phyloP scores from a whole-genome alignment of 1,140 invertebrate genomes.

The Pseudobourletiella spinata region DNA sequence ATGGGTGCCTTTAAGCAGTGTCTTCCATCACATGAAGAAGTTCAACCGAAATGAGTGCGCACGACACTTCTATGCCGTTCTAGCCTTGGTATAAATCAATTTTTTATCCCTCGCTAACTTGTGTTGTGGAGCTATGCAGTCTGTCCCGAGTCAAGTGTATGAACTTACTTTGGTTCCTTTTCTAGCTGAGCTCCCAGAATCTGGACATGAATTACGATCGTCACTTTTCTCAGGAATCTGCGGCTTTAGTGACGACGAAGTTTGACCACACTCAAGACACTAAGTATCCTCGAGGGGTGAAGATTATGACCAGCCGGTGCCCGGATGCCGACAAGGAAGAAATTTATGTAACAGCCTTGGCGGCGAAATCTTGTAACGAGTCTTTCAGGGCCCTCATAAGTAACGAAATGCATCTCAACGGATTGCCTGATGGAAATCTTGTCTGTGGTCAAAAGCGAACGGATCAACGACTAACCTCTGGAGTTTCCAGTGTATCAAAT shows the following conservation, averaged over 20 bases:
- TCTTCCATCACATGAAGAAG: constrained; percentile 28
- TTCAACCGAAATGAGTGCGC: constrained; percentile 18
- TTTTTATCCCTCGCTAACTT: too few species aligned
- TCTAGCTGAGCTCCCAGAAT: constrained; percentile 29
- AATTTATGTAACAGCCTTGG: constrained; percentile 18
- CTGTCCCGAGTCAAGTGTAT: too few species aligned
- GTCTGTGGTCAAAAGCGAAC: neutral
- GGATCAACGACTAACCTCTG: neutral
- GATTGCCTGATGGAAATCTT: neutral
- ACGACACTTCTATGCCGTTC: constrained; percentile 26
- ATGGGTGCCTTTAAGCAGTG: constrained; percentile 22
- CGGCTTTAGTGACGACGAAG: constrained; percentile 1
- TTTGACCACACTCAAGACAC: constrained; percentile 11
- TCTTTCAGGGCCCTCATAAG: constrained; percentile 10
- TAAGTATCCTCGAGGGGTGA: constrained; percentile 16
- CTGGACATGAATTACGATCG: constrained; percentile 31
- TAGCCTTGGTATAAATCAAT: constrained; percentile 25
- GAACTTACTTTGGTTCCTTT: constrained; percentile 4
- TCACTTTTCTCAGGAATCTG: constrained; percentile 25
- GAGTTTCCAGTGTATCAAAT: neutral
- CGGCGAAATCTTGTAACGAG: constrained; percentile 11
- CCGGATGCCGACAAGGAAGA: constrained; percentile 28
- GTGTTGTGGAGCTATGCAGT: too few species aligned
- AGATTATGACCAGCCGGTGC: constrained; percentile 22
- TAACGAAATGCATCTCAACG: constrained; percentile 6